phyloP scores from a whole-genome alignment of 2,888 invertebrate genomes.

The Hirtodrosophila cameraria region DNA sequence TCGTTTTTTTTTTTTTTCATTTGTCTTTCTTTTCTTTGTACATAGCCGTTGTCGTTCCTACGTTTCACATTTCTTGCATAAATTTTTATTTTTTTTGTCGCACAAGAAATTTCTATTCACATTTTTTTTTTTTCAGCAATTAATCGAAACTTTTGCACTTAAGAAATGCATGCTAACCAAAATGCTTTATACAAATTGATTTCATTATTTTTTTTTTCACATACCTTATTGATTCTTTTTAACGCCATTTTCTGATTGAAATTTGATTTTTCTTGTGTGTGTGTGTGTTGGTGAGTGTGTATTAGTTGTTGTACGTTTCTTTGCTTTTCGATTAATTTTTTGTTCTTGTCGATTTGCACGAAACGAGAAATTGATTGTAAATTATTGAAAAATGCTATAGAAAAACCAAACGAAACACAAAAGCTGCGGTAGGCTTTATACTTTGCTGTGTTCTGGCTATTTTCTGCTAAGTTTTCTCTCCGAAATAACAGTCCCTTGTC shows the following conservation, averaged over 20 bases:
- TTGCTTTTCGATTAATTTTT: slow-evolving; percentile 58
- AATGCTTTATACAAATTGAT: slow-evolving; percentile 54
- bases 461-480: slow-evolving; percentile 65
- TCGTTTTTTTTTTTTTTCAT: slow-evolving; percentile 23
- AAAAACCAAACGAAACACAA: slow-evolving; percentile 75
- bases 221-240: slow-evolving; percentile 97
- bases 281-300: slow-evolving; percentile 63
- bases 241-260: slow-evolving; percentile 91
- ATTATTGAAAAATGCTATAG: slow-evolving; percentile 60
- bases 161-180: slow-evolving; percentile 40
- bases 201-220: slow-evolving; percentile 66
- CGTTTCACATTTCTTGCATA: slow-evolving; percentile 82
- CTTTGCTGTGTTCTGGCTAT: slow-evolving; percentile 58
- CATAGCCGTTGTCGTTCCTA: slow-evolving; percentile 67
- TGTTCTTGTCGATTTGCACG: slow-evolving; percentile 62
- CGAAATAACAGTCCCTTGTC: slow-evolving; percentile 65
- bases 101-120: slow-evolving; percentile 64
- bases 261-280: slow-evolving; percentile 81
- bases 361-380: slow-evolving; percentile 48
- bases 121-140: slow-evolving; percentile 36
- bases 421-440: slow-evolving; percentile 51
- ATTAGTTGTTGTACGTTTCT: slow-evolving; percentile 65
- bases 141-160: slow-evolving; percentile 33
- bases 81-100: slow-evolving; percentile 60
- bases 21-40: slow-evolving; percentile 54